These are phyloP conservation scores for Phasianus colchicus DNA, from an alignment of 2,113 vertebrate species.

Conservation along the genomic window DNA sequence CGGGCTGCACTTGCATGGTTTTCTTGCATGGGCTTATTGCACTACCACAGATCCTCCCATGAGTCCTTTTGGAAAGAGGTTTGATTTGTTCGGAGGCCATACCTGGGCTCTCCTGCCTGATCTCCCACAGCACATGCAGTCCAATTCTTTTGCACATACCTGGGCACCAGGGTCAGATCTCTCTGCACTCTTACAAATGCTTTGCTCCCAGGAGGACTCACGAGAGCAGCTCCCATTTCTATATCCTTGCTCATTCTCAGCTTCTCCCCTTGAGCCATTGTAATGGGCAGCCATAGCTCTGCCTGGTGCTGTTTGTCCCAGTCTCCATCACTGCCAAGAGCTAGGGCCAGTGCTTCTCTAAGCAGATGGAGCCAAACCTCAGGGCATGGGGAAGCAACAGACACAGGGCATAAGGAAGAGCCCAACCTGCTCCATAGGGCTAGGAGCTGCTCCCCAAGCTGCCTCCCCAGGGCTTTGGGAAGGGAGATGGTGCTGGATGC, in stretches of 20 bases:
- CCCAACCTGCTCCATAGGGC: not conserved
- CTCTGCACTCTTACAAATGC: not conserved
- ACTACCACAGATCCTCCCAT: not conserved
- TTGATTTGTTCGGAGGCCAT: not conserved
- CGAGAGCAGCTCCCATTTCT: not conserved
- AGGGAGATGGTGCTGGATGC: not conserved
- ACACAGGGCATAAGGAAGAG: not conserved
- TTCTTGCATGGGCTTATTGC: not conserved
- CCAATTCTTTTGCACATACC: too few species aligned
- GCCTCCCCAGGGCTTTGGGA: not conserved
- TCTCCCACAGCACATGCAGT: not conserved
- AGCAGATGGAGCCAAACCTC: not conserved
- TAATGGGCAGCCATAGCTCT: not conserved
- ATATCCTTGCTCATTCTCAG: not conserved
- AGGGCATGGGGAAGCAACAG: not conserved
- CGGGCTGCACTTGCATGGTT: fast-evolving
- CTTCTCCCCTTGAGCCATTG: not conserved
- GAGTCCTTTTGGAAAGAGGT: not conserved
- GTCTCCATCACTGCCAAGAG: not conserved
- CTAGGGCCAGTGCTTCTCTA: not conserved
- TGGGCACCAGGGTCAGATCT: fast-evolving
- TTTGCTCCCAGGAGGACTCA: not conserved
- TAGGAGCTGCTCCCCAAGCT: not conserved
- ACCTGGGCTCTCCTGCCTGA: not conserved
- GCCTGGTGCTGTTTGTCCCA: not conserved